Evolutionary conservation across 2,113 vertebrate species (phyloP).

Genomic region (Etheostoma cragini): DNA sequence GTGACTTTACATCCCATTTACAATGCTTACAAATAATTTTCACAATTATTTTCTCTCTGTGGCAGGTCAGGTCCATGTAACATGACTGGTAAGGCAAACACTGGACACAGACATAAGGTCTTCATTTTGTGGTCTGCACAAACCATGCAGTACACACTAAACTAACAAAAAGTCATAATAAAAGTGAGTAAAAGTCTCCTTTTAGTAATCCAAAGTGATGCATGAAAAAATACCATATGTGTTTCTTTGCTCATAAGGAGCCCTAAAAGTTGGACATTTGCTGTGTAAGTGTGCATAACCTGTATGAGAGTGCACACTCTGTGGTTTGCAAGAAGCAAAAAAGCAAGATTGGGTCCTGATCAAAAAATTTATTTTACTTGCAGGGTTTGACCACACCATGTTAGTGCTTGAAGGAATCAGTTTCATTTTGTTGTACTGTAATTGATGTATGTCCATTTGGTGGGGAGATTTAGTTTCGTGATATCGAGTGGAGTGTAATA

Average conservation of each 20-base stretch:
- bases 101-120: neutral
- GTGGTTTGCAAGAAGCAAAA: neutral
- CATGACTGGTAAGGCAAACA: neutral
- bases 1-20: neutral
- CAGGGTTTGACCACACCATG: neutral
- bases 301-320: neutral
- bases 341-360: neutral
- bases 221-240: neutral
- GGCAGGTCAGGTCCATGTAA: neutral
- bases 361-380: neutral
- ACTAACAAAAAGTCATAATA: neutral
- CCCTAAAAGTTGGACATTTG: neutral
- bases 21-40: neutral
- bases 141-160: neutral
- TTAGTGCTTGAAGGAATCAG: neutral
- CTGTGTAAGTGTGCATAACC: neutral
- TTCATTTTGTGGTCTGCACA: neutral
- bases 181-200: neutral
- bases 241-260: neutral
- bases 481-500: neutral
- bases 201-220: neutral
- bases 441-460: neutral
- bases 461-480: neutral
- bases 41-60: conserved; percentile 2
- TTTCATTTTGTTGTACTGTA: neutral